These are phyloP conservation scores for Yasuhikotakia modesta DNA, from an alignment of 2,797 vertebrate species.

Conservation along the genomic window DNA sequence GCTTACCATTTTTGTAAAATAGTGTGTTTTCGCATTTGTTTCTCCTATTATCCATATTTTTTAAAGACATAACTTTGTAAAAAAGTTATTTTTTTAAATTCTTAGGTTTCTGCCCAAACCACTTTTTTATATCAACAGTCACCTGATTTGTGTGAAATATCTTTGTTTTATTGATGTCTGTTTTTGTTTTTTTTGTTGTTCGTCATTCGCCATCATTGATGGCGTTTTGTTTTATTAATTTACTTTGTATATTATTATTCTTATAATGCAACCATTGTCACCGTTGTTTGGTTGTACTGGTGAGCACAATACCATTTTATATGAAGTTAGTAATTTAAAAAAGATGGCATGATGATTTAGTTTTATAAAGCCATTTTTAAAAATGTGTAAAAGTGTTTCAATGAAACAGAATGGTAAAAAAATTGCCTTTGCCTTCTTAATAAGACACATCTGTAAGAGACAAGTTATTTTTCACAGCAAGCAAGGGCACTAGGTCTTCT, in stretches of 20 bases:
- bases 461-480: slow-evolving; percentile 5
- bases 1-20: slow-evolving; percentile 14
- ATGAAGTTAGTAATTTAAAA: slow-evolving; percentile 35
- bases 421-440: slow-evolving; percentile 11
- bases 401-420: slow-evolving; percentile 11
- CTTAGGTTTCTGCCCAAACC: neutral
- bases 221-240: slow-evolving; percentile 20
- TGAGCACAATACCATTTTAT: slow-evolving; percentile 18
- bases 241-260: slow-evolving; percentile 20
- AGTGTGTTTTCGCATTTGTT: slow-evolving; percentile 1
- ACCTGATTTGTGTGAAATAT: slow-evolving; percentile 4
- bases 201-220: slow-evolving; percentile 19
- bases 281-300: slow-evolving; percentile 21
- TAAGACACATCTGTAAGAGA: slow-evolving; percentile 2
- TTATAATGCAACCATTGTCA: slow-evolving; percentile 23
- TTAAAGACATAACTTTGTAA: neutral
- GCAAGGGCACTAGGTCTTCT: neutral
- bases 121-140: slow-evolving; percentile 3
- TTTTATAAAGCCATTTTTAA: neutral
- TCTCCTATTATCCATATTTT: neutral
- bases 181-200: slow-evolving; percentile 1
- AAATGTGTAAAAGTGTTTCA: neutral
- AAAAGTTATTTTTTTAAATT: neutral
- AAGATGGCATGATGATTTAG: slow-evolving; percentile 21
- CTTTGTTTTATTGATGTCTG: slow-evolving; percentile 1